These are phyloP conservation scores for Digitonthophagus gazella DNA, from an alignment of 2,888 invertebrate genomes.

Conservation along the genomic window DNA sequence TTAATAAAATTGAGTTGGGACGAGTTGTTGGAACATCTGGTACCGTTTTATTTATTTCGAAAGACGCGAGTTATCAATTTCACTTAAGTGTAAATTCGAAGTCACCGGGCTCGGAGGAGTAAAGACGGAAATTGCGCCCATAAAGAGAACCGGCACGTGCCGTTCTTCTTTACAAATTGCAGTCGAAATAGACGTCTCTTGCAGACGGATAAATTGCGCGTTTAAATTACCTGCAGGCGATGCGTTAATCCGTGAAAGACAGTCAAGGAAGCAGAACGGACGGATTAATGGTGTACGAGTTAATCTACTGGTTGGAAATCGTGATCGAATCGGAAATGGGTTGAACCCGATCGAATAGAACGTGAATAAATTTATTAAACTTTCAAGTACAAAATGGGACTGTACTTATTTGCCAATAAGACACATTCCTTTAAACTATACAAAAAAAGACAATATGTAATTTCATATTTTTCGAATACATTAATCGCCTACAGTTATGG, in stretches of 20 bases:
- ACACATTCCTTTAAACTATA: too few species aligned
- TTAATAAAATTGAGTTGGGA: too few species aligned
- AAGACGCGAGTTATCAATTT: not conserved
- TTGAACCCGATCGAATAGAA: not conserved
- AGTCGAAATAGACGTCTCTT: not conserved
- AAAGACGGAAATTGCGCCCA: not conserved
- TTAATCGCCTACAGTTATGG: too few species aligned
- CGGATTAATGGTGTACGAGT: not conserved
- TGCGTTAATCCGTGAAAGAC: conserved; percentile 14
- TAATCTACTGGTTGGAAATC: not conserved
- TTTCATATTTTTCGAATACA: too few species aligned
- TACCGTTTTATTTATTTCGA: not conserved
- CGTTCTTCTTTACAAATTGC: not conserved
- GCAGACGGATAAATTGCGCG: conserved; percentile 5
- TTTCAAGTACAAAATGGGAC: too few species aligned
- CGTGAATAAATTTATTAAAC: not conserved
- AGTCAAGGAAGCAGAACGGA: not conserved
- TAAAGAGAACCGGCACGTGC: not conserved
- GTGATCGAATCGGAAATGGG: not conserved
- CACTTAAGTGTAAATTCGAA: not conserved
- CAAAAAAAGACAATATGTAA: too few species aligned
- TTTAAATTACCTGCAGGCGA: conserved; percentile 1
- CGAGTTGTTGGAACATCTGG: too few species aligned
- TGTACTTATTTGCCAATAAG: too few species aligned
- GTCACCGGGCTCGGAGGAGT: not conserved